Evolutionary conservation across 2,797 vertebrate species (phyloP).

Genomic region (Nothura maculosa): DNA sequence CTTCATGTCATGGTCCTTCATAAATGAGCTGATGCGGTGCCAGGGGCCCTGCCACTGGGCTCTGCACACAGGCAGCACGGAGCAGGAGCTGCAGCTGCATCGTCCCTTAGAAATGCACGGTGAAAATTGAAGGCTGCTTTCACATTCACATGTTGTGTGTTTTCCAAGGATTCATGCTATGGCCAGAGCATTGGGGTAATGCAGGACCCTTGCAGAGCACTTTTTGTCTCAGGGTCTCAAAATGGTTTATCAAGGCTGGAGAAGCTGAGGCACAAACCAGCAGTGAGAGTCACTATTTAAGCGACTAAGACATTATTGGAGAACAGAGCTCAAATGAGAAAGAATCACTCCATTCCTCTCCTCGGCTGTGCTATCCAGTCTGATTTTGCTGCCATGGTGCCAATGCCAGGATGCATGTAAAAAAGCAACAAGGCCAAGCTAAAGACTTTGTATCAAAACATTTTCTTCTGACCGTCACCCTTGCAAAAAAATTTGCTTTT

Average conservation of each 20-base stretch:
- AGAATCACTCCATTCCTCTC: background rate
- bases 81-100: background rate
- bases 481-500: background rate
- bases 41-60: background rate
- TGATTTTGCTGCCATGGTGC: background rate
- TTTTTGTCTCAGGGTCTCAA: background rate
- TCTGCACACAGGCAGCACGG: background rate
- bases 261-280: background rate
- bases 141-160: background rate
- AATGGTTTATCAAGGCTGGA: background rate
- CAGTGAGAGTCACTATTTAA: background rate
- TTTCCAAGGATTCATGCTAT: background rate
- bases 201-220: background rate
- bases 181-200: background rate
- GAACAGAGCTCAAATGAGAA: background rate
- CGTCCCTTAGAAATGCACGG: background rate
- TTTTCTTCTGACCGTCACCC: background rate
- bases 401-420: background rate
- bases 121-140: background rate
- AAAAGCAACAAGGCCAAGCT: background rate
- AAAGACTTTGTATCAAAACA: background rate
- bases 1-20: background rate
- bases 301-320: background rate
- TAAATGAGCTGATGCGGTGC: conserved; percentile 18
- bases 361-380: background rate